Percentiles rank a stretch among this genome's conserved stretches.
Conservation (phyloP, 2,888 invertebrate species). For the Sceliomorpha sp. region DNA sequence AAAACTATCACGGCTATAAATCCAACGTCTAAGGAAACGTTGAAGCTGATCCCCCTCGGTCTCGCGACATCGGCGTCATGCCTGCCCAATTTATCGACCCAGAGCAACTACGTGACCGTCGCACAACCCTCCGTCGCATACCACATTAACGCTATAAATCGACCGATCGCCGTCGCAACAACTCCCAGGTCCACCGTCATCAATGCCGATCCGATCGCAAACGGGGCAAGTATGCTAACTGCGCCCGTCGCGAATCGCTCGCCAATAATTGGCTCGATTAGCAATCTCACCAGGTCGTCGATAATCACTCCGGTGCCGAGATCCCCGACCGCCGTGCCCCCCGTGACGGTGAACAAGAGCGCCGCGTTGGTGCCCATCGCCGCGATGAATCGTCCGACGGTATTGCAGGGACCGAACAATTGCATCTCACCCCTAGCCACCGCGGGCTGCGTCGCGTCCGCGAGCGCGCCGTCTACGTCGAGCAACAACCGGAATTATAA, state of each 20-base stretch:
- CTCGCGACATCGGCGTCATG: conserved; percentile 21
- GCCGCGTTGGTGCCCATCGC: conserved; percentile 18
- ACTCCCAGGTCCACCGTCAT: conserved; percentile 3
- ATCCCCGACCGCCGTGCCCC: conserved; percentile 10
- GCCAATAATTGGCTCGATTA: conserved; percentile 20
- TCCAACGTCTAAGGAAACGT: conserved; percentile 53
- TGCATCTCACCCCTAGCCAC: neutral
- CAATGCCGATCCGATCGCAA: conserved; percentile 3
- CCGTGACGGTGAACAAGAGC: conserved; percentile 19
- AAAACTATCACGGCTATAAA: conserved; percentile 47
- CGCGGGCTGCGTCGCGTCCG: no score
- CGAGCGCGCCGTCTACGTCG: neutral
- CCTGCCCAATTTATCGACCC: conserved; percentile 14
- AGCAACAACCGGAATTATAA: conserved; percentile 60
- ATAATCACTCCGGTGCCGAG: conserved; percentile 16
- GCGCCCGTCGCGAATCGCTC: conserved; percentile 15
- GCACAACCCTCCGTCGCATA: conserved; percentile 38
- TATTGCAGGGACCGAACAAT: no score
- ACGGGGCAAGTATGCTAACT: conserved; percentile 43
- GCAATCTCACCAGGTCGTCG: conserved; percentile 20
- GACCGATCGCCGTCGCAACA: conserved; percentile 28
- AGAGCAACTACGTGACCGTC: conserved; percentile 29
- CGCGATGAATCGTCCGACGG: neutral
- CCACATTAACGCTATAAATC: conserved; percentile 50
- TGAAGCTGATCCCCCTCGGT: conserved; percentile 72